A percentile compares a stretch with the other conserved stretches of the same genome.
phyloP scores from a whole-genome alignment of 2,888 invertebrate genomes.

The Calameuta pallipes region DNA sequence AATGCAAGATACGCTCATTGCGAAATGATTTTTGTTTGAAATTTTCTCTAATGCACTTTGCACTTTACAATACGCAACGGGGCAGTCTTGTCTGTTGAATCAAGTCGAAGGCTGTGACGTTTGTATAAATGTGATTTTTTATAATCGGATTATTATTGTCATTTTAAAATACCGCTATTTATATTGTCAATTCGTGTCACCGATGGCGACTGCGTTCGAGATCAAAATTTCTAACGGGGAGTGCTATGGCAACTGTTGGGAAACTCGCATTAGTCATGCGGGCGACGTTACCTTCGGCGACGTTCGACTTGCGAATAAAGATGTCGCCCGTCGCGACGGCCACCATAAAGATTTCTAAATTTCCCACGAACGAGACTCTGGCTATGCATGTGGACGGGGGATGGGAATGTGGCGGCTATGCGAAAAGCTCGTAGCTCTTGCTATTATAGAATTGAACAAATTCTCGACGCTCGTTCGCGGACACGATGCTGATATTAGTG shows the following conservation, averaged over 20 bases:
- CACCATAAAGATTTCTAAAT: neutral
- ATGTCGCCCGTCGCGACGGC: neutral
- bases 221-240: neutral
- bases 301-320: neutral
- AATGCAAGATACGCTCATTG: neutral
- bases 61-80: neutral
- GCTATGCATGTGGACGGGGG: neutral
- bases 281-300: neutral
- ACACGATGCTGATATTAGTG: slow-evolving; percentile 30
- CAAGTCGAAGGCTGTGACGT: neutral
- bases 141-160: neutral
- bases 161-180: neutral
- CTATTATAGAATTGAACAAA: slow-evolving; percentile 28
- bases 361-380: neutral
- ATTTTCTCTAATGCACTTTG: neutral
- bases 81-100: neutral
- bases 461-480: slow-evolving; percentile 39
- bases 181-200: neutral
- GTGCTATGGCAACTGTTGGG: neutral
- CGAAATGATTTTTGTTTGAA: neutral
- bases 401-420: neutral
- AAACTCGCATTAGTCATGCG: neutral
- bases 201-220: neutral
- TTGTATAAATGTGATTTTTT: neutral
- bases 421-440: slow-evolving; percentile 16